These are phyloP conservation scores for Platysteira castanea DNA, from an alignment of 2,113 vertebrate genomes.

Conservation along the genomic window DNA sequence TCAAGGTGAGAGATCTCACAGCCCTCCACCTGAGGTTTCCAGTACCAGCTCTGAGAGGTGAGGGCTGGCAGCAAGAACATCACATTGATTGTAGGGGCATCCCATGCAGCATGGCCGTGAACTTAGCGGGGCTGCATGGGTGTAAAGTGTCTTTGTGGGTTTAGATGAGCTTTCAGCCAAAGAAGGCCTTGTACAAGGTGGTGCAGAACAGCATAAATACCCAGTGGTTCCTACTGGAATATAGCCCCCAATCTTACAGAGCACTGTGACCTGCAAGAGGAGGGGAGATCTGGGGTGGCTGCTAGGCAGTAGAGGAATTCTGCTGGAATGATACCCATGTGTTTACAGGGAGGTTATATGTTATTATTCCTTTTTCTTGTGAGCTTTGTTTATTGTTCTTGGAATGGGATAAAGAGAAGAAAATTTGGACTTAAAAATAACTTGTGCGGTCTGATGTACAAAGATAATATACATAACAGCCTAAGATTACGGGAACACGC, in stretches of 20 bases:
- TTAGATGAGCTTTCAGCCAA: neutral
- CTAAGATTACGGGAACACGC: neutral
- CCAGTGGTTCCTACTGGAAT: neutral
- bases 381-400: constrained; percentile 43
- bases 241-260: neutral
- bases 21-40: neutral
- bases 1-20: neutral
- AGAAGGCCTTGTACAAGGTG: neutral
- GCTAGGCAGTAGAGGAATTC: neutral
- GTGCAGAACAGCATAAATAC: neutral
- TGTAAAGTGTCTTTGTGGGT: neutral
- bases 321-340: neutral
- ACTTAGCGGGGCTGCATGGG: neutral
- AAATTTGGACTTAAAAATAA: constrained; percentile 30
- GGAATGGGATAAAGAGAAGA: constrained; percentile 46
- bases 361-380: neutral
- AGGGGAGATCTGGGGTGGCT: neutral
- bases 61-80: neutral
- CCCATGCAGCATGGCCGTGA: neutral
- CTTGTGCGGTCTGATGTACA: neutral
- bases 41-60: neutral
- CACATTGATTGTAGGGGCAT: neutral
- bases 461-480: constrained; percentile 39
- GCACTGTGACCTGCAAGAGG: neutral
- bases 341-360: neutral